Base-by-base conservation (phyloP, 2,797 vertebrate genomes). In the Acomys russatus region DNA sequence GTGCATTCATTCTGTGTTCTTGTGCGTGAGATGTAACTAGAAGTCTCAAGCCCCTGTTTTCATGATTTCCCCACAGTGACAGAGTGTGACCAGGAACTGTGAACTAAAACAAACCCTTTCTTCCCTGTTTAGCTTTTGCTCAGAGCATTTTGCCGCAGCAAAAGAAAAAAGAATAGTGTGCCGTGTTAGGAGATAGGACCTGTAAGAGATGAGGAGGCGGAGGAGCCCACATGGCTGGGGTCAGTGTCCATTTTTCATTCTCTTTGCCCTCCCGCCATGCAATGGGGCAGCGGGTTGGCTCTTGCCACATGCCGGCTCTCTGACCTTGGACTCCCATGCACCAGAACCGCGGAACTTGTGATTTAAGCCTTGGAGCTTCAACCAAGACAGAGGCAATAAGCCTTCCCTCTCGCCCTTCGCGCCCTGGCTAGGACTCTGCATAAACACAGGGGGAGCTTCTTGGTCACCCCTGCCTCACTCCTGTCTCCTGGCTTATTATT, bases 151-250 rank as follows among this genome's bases (percentile, higher is more conserved):
- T 51, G 22, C 44, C 5, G 73, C 51, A 59, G n/a, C n/a, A 35
- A 28, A 33, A 80, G 78, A 80, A 59, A 59, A n/a, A 18, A 80
- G n/a, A 79, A 22, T 18, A 51, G 85, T 25, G 14, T 1, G 1
- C 33, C 6, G 0, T 25, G n/a, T 35, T 44, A 18, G n/a, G 14
- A 66, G 35, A 44, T 4, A 8, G 28, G 73, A 54, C 28, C 28
- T 64, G 33, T n/a, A 6, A 49, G 22, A 74, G 66, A 30, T 22
- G 20, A 64, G 56, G 44, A 74, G 28, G 44, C 86, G 23, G 44
- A n/a, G n/a, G 49, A 51, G n/a, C 9, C 20, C 11, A 35, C 33
- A 11, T 3, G 2, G 18, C 28, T 0, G 11, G n/a, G 54, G 30
- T 44, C 28, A 9, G 4, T 5, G 18, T 7, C 18, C 1, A 14